phyloP scores from a whole-genome alignment of 2,113 vertebrate species.

The Galbula dea region DNA sequence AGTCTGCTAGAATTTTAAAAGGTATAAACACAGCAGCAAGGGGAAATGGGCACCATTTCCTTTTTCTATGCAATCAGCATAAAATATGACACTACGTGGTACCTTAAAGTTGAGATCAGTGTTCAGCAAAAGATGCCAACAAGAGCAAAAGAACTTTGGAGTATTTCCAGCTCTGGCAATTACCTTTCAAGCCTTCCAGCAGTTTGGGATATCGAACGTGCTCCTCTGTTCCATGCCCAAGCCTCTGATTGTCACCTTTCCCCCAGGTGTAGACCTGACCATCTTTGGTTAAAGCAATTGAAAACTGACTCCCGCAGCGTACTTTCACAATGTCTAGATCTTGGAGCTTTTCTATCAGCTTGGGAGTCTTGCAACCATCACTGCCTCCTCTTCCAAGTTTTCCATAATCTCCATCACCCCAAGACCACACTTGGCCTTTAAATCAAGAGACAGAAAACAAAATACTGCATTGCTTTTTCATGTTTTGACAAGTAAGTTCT shows the following conservation, averaged over 20 bases:
- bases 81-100: neutral
- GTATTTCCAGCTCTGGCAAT: neutral
- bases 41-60: neutral
- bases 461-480: neutral
- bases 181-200: constrained; percentile 91
- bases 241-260: constrained; percentile 96
- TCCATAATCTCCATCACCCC: constrained; percentile 97
- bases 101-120: neutral
- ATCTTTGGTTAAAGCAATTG: constrained; percentile 92
- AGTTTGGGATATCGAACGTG: constrained; percentile 95
- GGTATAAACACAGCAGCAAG: neutral
- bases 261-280: constrained; percentile 98
- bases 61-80: neutral
- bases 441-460: neutral
- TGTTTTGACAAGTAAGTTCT: neutral
- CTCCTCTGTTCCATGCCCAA: constrained; percentile 95
- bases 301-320: constrained; percentile 96
- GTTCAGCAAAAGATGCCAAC: rapidly evolving
- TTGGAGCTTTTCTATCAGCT: constrained; percentile 94
- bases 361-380: constrained; percentile 96
- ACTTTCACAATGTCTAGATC: constrained; percentile 93
- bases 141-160: neutral
- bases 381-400: constrained; percentile 96
- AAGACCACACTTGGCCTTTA: constrained; percentile 97
- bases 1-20: neutral